Evolutionary conservation across 2,797 vertebrate species (phyloP), one percentile per base, ranked within the genome.

Genomic region (Choloepus didactylus): DNA sequence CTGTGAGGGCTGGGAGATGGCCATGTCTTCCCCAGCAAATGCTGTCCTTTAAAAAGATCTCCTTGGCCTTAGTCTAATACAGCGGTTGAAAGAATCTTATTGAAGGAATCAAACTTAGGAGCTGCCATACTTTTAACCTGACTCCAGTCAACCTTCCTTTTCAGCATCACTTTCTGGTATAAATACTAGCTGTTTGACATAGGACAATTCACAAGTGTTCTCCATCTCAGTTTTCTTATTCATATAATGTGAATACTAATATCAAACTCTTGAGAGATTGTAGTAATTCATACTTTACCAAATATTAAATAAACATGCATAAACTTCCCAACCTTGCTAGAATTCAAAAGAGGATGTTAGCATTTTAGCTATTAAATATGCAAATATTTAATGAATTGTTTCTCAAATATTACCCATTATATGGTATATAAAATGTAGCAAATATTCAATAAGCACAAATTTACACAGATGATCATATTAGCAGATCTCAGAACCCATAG

Each of bases 291-390:
- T 9, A 77, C 1, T 67, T 88, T 46, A 76, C 29, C 86, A 29
- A n/a, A 86, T 64, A 60, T 66, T 76, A 56, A 91, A 60, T 83
- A 84, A n/a, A n/a, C 0, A 0, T 46, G 6, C 31, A 0, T 51
- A 90, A 95, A 77, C 5, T 5, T 85, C 19, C 62, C 12, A 69
- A 46, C 15, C 35, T 80, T 12, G 54, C 14, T 75, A 64, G 19
- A 85, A 4, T 64, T 90, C 19, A 59, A 44, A 83, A 41, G n/a
- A 75, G 67, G 54, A 87, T 67, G 16, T 31, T 82, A 51, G 1
- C 6, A 51, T 85, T 91, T 87, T 83, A 51, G 9, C 23, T 94
- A 70, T 87, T 51, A 92, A 69, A 41, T 51, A 25, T 83, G 16
- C 23, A 77, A 91, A 76, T 81, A 14, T 41, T 73, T 86, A 81